Conservation (phyloP, 2,888 invertebrate species). For the Encarsia formosa region DNA sequence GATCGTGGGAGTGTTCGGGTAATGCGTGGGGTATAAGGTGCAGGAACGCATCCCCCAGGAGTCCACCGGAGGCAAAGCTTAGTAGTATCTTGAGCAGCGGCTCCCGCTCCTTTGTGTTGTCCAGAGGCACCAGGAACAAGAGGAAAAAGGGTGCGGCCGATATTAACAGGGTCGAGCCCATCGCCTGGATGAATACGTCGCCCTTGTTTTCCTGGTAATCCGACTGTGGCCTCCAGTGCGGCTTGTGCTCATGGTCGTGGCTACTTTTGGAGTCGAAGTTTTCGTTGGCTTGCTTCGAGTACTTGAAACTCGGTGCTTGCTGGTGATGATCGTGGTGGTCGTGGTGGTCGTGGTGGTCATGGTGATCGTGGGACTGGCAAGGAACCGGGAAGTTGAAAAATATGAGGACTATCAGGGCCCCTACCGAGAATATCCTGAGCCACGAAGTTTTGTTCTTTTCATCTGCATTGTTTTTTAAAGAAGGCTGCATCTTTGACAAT, state of each 20-base stretch:
- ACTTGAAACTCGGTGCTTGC: constrained; percentile 75
- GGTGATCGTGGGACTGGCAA: constrained; percentile 41
- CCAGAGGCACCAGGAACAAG: constrained; percentile 87
- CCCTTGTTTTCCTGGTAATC: constrained; percentile 28
- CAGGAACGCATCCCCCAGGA: constrained; percentile 96
- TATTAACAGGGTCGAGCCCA: constrained; percentile 87
- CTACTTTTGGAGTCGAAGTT: constrained; percentile 34
- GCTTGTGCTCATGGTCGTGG: constrained; percentile 25
- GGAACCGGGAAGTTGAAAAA: constrained; percentile 44
- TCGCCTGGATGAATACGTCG: constrained; percentile 61
- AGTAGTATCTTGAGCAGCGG: constrained; percentile 84
- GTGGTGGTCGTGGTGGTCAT: constrained; percentile 46
- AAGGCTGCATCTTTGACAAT: constrained; percentile 20
- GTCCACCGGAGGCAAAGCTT: constrained; percentile 91
- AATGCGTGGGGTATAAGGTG: constrained; percentile 97
- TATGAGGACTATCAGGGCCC: constrained; percentile 39
- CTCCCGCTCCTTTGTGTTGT: constrained; percentile 78
- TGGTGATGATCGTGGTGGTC: constrained; percentile 50
- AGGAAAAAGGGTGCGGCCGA: constrained; percentile 93
- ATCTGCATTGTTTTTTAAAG: constrained; percentile 2
- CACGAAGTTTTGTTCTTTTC: constrained; percentile 26
- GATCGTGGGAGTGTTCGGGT: constrained; percentile 52
- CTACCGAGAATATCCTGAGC: constrained; percentile 33
- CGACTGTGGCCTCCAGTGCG: constrained; percentile 14
- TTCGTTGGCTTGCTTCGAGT: constrained; percentile 69